A percentile compares a stretch with the other conserved stretches of the same genome.
Conservation (phyloP, 1,140 invertebrate genomes). For the Trichonephila clavipes region DNA sequence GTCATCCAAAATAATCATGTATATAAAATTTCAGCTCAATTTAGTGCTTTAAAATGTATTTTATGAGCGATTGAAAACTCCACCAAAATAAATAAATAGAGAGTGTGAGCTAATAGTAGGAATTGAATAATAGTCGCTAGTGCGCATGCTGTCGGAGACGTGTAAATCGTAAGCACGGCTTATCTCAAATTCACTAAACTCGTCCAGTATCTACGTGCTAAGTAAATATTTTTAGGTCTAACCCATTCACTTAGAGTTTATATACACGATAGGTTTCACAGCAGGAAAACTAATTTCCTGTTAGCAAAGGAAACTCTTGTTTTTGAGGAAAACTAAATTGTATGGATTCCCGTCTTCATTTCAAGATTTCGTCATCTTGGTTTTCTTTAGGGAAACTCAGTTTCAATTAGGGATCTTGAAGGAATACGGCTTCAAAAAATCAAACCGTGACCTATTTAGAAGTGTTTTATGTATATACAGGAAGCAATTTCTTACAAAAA, state of each 20-base stretch:
- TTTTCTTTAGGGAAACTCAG: not conserved
- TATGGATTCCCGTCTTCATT: not conserved
- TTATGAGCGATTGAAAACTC: too few relatives aligned
- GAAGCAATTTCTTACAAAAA: too few relatives aligned
- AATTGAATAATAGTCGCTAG: too few relatives aligned
- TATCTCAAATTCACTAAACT: not conserved
- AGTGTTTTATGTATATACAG: too few relatives aligned
- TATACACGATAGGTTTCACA: not conserved
- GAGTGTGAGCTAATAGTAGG: too few relatives aligned
- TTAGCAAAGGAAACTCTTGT: not conserved
- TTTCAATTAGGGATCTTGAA: not conserved
- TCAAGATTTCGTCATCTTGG: not conserved
- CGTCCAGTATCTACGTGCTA: not conserved
- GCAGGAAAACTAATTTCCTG: constrained; percentile 8
- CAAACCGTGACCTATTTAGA: too few relatives aligned
- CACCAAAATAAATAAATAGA: too few relatives aligned
- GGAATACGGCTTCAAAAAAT: not conserved
- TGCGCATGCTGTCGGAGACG: too few relatives aligned
- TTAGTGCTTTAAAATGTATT: too few relatives aligned
- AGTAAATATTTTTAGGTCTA: not conserved
- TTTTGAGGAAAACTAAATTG: not conserved
- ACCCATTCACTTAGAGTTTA: not conserved
- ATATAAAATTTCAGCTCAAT: too few relatives aligned
- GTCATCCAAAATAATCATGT: too few relatives aligned
- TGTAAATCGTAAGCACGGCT: too few relatives aligned